Percentiles rank a stretch among this genome's conserved stretches.
These are phyloP conservation scores for Anolis sagrei DNA, from an alignment of 2,113 vertebrate genomes.

Conservation along the genomic window DNA sequence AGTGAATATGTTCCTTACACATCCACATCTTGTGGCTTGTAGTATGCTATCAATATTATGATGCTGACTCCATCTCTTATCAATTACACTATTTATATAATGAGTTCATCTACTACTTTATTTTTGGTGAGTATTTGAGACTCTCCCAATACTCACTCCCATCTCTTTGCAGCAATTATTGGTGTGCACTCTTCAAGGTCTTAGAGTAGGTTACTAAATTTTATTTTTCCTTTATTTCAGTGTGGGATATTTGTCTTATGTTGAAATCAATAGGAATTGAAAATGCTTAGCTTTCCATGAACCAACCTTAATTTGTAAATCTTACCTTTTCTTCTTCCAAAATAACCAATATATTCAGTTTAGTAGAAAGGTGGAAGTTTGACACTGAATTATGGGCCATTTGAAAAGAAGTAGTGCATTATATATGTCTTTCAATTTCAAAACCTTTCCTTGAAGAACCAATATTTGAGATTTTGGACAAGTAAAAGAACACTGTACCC, in stretches of 20 bases:
- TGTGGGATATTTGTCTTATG: neutral
- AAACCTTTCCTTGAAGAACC: neutral
- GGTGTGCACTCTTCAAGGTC: neutral
- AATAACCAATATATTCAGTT: neutral
- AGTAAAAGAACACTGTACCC: neutral
- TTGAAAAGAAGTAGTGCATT: neutral
- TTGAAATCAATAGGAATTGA: neutral
- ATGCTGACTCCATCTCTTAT: neutral
- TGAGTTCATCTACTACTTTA: neutral
- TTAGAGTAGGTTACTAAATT: neutral
- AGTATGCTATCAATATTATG: neutral
- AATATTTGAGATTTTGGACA: constrained; percentile 1
- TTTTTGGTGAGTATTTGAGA: neutral
- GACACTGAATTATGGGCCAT: neutral
- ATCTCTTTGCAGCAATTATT: neutral
- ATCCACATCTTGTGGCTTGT: neutral
- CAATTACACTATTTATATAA: neutral
- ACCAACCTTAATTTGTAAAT: neutral
- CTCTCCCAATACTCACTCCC: neutral
- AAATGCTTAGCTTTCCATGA: neutral
- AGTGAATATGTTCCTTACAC: neutral
- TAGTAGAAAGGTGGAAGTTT: neutral
- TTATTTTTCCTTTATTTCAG: neutral
- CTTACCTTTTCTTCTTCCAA: neutral
- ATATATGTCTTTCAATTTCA: neutral